Percentiles rank a stretch among this genome's conserved stretches.
Conservation (phyloP, 2,888 invertebrate species). For the Branchipolynoe longqiensis region DNA sequence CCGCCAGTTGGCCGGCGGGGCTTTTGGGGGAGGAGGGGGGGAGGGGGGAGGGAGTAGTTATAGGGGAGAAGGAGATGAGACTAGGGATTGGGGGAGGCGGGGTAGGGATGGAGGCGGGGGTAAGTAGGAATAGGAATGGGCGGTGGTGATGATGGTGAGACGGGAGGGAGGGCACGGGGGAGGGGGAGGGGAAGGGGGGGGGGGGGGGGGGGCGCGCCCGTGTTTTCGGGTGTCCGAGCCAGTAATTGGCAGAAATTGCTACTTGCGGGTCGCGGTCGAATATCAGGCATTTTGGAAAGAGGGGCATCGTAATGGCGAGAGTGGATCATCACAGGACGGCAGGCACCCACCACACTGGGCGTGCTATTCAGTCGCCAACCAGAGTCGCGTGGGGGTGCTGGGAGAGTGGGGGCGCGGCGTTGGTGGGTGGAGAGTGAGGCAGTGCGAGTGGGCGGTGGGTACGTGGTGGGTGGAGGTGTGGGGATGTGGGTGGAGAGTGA, state of each 20-base stretch:
- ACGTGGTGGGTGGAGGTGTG: too few relatives aligned
- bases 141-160: neutral
- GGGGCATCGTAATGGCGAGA: neutral
- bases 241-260: conserved; percentile 57
- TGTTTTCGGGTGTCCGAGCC: neutral
- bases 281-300: conserved; percentile 46
- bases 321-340: conserved; percentile 40
- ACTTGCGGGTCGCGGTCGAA: conserved; percentile 55
- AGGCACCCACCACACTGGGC: neutral
- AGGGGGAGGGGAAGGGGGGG: neutral
- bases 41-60: too few relatives aligned
- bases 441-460: too few relatives aligned
- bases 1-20: too few relatives aligned
- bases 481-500: too few relatives aligned
- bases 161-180: neutral
- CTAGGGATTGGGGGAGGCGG: neutral
- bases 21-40: too few relatives aligned
- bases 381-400: neutral
- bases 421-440: too few relatives aligned
- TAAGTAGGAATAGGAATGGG: neutral
- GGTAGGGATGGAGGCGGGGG: neutral
- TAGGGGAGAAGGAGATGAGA: too few relatives aligned
- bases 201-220: neutral
- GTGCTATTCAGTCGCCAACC: conserved; percentile 10
- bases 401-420: neutral